Base-by-base conservation (phyloP, 2,797 vertebrate species). In the Lutjanus campechanus region DNA sequence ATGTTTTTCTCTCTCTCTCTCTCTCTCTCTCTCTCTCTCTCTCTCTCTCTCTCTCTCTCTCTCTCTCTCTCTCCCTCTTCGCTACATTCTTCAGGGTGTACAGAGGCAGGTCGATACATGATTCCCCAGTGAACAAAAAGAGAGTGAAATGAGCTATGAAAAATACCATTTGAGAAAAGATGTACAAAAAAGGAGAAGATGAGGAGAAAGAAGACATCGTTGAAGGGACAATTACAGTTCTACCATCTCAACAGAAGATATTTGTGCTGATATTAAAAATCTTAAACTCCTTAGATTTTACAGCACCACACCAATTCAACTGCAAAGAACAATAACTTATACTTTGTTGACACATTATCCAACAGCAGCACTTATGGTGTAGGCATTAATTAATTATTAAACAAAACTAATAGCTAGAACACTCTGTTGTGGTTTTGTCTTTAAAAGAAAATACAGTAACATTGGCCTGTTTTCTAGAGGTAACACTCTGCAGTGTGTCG, bases 11-110 rank as follows among this genome's bases (percentile, higher is more conserved):
- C n/a, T 55, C 5, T 50, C 1, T 19, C 29, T 6, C 17, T 40
- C 44, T 41, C 25, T 40, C 46, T n/a, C 25, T 25, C 16, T 65
- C 20, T 3, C 25, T 25, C 25, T 25, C 25, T 25, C 25, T 25
- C 25, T 25, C 25, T 25, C 25, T 25, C 25, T 25, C 25, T 25
- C 25, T 25, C 25, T 25, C 25, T 25, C 25, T 3, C 3, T 25
- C 25, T 25, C 25, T 25, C 25, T 25, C 25, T 25, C 25, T 67
- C 49, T 3, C 16, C 29, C 46, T 75, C 63, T 50, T 20, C 19
- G 10, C 66, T 60, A 43, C 91, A 92, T 92, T 91, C 85, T 85
- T 89, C 1, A 58, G 88, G 69, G 61, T 83, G 72, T 79, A 79
- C 73, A 77, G 72, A 78, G 79, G 77, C 92, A 47, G 51, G 93